phyloP scores from a whole-genome alignment of 2,113 vertebrate species.

The Gymnocephalus cernua region DNA sequence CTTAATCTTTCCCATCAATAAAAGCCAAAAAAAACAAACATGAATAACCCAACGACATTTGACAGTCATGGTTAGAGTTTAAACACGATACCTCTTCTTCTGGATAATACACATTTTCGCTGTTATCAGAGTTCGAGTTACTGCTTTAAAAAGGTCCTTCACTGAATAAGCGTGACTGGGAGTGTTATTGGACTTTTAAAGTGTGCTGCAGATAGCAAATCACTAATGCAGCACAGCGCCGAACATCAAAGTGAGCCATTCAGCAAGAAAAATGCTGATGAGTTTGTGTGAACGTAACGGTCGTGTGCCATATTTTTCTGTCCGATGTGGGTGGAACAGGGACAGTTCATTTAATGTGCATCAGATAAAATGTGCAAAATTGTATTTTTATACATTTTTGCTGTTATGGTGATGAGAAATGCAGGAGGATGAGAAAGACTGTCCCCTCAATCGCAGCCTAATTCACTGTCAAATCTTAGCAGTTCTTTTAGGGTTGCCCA shows the following conservation, averaged over 20 bases:
- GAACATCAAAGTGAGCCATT: constrained; percentile 71
- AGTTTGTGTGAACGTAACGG: constrained; percentile 57
- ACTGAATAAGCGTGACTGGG: constrained; percentile 17
- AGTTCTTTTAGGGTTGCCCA: too few species aligned
- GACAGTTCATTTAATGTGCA: constrained; percentile 33
- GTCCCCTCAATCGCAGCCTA: not conserved
- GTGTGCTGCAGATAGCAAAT: constrained; percentile 61
- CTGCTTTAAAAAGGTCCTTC: constrained; percentile 17
- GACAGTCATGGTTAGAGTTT: not conserved
- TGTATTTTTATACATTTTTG: not conserved
- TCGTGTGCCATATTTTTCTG: constrained; percentile 43
- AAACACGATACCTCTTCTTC: not conserved
- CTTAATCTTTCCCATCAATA: too few species aligned
- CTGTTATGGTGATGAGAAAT: not conserved
- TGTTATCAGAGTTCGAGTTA: not conserved
- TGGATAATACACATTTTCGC: not conserved
- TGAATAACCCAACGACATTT: not conserved
- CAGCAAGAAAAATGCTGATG: constrained; percentile 65
- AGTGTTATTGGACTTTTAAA: constrained; percentile 46
- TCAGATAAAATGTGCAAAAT: constrained; percentile 44
- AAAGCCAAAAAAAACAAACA: not conserved
- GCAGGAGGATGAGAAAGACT: not conserved
- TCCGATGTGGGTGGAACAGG: constrained; percentile 18
- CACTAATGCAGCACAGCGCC: constrained; percentile 51
- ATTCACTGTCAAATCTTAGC: not conserved